Conservation (phyloP, 2,113 vertebrate species). For the Myodes glareolus region DNA sequence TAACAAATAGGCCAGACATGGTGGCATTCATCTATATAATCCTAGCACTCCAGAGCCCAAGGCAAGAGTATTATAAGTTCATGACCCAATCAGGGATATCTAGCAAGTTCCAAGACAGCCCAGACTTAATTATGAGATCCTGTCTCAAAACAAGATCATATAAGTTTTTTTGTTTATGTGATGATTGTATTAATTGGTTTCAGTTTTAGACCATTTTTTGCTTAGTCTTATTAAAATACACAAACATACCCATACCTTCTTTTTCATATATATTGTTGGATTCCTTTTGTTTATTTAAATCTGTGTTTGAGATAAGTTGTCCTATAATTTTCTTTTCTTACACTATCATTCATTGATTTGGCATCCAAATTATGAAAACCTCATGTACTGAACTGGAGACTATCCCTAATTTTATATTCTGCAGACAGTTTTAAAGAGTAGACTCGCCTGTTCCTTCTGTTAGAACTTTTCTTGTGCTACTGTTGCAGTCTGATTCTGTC, state of each 20-base stretch:
- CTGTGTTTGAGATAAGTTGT: not conserved
- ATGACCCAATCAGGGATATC: not conserved
- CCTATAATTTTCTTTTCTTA: not conserved
- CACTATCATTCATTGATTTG: not conserved
- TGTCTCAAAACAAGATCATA: not conserved
- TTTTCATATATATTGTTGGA: not conserved
- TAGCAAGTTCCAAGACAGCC: not conserved
- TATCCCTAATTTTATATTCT: not conserved
- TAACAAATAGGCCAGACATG: not conserved
- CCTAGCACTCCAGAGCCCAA: not conserved
- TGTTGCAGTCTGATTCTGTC: not conserved
- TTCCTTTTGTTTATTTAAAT: conserved; percentile 2
- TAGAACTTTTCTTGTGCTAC: not conserved
- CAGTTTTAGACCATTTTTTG: conserved; percentile 41
- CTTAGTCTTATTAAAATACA: not conserved
- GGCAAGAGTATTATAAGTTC: not conserved
- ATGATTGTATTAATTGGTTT: conserved; percentile 30
- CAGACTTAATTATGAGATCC: not conserved
- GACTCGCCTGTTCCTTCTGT: not conserved
- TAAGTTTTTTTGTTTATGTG: not conserved
- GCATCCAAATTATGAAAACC: not conserved
- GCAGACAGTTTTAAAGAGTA: conserved; percentile 8
- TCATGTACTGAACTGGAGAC: not conserved
- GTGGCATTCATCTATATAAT: not conserved
- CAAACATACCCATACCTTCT: too few relatives aligned